phyloP scores from a whole-genome alignment of 2,888 invertebrate genomes.

The Nomada fabriciana region DNA sequence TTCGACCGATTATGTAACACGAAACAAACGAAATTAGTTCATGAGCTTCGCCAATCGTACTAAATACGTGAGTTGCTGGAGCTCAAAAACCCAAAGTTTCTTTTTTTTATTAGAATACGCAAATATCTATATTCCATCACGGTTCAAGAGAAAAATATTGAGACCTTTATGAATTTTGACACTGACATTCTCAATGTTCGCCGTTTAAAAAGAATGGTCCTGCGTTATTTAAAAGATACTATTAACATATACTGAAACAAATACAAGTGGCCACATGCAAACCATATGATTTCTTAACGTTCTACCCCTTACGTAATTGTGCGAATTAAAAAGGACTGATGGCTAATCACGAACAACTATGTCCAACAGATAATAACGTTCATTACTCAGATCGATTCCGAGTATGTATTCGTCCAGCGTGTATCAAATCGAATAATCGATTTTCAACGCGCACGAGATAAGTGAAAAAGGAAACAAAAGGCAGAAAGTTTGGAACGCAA shows the following conservation, averaged over 20 bases:
- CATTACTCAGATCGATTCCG: neutral
- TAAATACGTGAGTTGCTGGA: neutral
- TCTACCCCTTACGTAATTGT: slow-evolving; percentile 32
- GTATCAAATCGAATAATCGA: neutral
- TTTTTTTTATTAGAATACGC: neutral
- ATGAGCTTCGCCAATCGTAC: slow-evolving; percentile 7
- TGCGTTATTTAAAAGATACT: too few species aligned
- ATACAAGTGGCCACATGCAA: neutral
- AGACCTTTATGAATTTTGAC: neutral
- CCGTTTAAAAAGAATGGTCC: too few species aligned
- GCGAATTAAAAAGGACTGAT: neutral
- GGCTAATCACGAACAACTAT: neutral
- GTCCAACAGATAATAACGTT: too few species aligned
- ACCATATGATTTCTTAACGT: neutral
- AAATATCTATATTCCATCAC: too few species aligned
- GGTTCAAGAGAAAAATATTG: neutral
- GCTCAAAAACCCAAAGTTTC: neutral
- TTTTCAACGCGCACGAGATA: neutral
- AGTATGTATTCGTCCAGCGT: neutral
- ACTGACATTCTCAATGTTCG: neutral
- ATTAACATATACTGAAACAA: neutral
- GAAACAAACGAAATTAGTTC: slow-evolving; percentile 31
- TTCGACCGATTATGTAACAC: slow-evolving; percentile 44
- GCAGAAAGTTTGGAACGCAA: slow-evolving; percentile 16
- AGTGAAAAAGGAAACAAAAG: slow-evolving; percentile 6